A percentile compares a stretch with the other conserved stretches of the same genome.
Evolutionary conservation across 2,797 vertebrate genomes (phyloP).

Genomic region (Mormyrus proboscirostris): DNA sequence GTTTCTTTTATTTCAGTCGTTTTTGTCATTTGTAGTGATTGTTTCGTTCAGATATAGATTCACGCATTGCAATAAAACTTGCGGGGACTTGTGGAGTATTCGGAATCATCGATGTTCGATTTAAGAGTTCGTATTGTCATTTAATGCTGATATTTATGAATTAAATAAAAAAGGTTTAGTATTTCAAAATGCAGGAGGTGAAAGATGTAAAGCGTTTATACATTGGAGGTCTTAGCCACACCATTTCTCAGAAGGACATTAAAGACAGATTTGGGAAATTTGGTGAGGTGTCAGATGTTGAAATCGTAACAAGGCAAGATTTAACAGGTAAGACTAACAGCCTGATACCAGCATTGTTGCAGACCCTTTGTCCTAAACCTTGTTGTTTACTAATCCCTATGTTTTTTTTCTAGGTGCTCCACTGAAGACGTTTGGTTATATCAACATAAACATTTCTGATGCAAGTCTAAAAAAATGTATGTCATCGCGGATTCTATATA

Average conservation of each 20-base stretch:
- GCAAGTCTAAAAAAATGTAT: slow-evolving; percentile 76
- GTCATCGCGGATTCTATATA: slow-evolving; percentile 30
- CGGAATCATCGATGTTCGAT: neutral
- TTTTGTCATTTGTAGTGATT: neutral
- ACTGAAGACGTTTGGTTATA: slow-evolving; percentile 79
- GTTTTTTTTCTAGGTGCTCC: slow-evolving; percentile 65
- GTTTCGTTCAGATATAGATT: neutral
- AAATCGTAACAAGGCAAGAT: slow-evolving; percentile 79
- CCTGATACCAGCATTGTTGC: neutral
- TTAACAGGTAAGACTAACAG: slow-evolving; percentile 64
- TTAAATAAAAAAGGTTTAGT: neutral
- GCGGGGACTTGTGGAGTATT: neutral
- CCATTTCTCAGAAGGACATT: slow-evolving; percentile 73
- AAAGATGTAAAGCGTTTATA: slow-evolving; percentile 66
- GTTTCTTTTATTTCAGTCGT: neutral
- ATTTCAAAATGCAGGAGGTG: slow-evolving; percentile 30
- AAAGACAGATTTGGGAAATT: slow-evolving; percentile 83
- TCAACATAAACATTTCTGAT: slow-evolving; percentile 77
- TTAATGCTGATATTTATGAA: neutral
- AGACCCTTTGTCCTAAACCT: neutral
- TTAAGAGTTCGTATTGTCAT: neutral
- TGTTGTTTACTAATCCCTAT: neutral
- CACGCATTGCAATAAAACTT: neutral
- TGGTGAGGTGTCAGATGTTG: slow-evolving; percentile 74
- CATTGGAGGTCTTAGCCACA: slow-evolving; percentile 77